phyloP scores from a whole-genome alignment of 1,140 invertebrate species.

The Hyposmocoma kahamanoa region DNA sequence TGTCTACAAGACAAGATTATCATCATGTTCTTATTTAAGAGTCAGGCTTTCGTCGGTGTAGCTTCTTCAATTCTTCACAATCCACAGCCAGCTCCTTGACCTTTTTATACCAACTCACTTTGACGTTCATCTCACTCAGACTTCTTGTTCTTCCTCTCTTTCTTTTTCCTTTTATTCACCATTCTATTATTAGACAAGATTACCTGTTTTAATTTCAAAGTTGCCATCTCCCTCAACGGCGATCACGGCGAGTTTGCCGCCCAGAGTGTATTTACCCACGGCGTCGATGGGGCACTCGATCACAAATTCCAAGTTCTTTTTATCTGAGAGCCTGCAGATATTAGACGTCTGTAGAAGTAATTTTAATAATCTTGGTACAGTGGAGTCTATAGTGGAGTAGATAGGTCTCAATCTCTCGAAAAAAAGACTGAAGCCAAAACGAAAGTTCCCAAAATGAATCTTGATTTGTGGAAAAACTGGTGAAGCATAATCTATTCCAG shows the following conservation, averaged over 20 bases:
- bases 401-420: not conserved
- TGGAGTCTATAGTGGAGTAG: not conserved
- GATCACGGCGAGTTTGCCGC: conserved; percentile 21
- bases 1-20: too few relatives aligned
- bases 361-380: not conserved
- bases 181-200: too few relatives aligned
- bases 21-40: too few relatives aligned
- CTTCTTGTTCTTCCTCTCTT: too few relatives aligned
- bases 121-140: too few relatives aligned
- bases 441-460: not conserved
- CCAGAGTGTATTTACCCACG: conserved; percentile 13
- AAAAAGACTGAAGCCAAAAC: not conserved
- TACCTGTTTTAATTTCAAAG: conserved; percentile 25
- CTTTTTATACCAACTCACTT: too few relatives aligned
- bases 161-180: too few relatives aligned
- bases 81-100: too few relatives aligned
- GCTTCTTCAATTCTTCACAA: too few relatives aligned
- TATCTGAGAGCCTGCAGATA: conserved; percentile 9
- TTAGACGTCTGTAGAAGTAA: not conserved
- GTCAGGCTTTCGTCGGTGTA: too few relatives aligned
- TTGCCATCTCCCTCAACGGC: conserved; percentile 25
- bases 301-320: not conserved
- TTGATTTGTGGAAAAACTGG: not conserved
- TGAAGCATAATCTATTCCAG: not conserved
- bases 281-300: conserved; percentile 11